phyloP scores from a whole-genome alignment of 2,888 invertebrate genomes.

The Stratiomys singularior region DNA sequence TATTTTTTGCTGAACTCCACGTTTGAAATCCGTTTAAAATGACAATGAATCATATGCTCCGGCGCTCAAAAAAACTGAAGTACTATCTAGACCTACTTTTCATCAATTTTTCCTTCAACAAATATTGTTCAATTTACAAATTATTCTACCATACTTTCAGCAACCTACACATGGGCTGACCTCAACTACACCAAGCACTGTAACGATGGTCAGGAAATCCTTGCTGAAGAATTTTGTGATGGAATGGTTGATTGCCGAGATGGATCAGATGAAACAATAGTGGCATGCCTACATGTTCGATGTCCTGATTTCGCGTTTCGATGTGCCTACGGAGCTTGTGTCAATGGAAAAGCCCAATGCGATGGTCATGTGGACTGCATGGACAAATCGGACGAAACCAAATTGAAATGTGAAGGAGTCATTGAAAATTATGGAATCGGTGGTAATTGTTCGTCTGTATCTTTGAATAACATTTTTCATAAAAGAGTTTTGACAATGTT shows the following conservation, averaged over 20 bases:
- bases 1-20: too few relatives aligned
- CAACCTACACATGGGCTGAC: too few relatives aligned
- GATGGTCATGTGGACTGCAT: conserved; percentile 46
- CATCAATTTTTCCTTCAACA: too few relatives aligned
- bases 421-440: background rate
- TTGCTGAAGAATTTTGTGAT: conserved; percentile 57
- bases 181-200: background rate
- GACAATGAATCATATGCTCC: too few relatives aligned
- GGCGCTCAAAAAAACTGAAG: too few relatives aligned
- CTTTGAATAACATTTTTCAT: background rate
- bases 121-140: too few relatives aligned
- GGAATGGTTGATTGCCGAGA: conserved; percentile 57
- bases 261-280: conserved; percentile 53
- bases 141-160: too few relatives aligned
- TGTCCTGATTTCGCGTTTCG: conserved; percentile 70
- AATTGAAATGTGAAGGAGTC: background rate
- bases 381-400: conserved; percentile 49
- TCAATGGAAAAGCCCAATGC: conserved; percentile 69
- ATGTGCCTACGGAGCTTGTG: conserved; percentile 68
- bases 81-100: too few relatives aligned
- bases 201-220: conserved; percentile 41
- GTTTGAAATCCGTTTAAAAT: too few relatives aligned
- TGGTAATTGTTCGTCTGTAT: conserved; percentile 52
- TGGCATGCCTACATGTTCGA: conserved; percentile 57
- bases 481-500: too few relatives aligned